These are phyloP conservation scores for Gallinago paraguaiae DNA, from an alignment of 2,113 vertebrate genomes.

Conservation along the genomic window DNA sequence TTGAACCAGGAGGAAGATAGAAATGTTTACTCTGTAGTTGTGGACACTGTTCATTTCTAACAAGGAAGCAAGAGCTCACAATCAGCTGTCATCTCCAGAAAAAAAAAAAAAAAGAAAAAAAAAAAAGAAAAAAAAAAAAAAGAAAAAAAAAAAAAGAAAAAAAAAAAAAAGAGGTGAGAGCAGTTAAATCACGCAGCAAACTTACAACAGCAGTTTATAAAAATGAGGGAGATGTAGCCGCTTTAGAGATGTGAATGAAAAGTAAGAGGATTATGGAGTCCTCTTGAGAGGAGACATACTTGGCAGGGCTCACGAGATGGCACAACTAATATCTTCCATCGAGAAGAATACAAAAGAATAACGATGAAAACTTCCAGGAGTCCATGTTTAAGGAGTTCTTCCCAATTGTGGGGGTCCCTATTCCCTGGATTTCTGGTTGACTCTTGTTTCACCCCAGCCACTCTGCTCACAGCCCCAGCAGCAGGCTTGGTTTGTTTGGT, in stretches of 20 bases:
- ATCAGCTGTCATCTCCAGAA: neutral
- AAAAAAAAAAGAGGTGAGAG: neutral
- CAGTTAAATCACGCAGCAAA: neutral
- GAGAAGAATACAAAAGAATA: neutral
- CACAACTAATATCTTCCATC: neutral
- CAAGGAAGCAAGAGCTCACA: neutral
- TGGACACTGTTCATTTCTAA: neutral
- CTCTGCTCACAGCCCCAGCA: neutral
- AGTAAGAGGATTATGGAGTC: slow-evolving; percentile 40
- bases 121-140: no score
- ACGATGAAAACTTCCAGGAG: neutral
- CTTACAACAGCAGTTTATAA: slow-evolving; percentile 13
- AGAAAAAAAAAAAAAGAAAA: neutral
- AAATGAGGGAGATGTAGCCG: neutral
- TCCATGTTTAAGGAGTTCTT: neutral
- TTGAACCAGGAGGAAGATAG: slow-evolving; percentile 6
- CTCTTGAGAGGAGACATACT: neutral
- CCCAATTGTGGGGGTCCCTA: neutral
- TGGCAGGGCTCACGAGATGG: neutral
- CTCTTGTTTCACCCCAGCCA: neutral
- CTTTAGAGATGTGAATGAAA: slow-evolving; percentile 38
- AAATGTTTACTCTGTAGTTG: slow-evolving; percentile 14
- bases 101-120: neutral
- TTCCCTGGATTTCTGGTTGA: neutral
- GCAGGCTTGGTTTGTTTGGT: neutral